Percentiles rank a stretch among this genome's conserved stretches.
phyloP scores from a whole-genome alignment of 1,140 invertebrate species.

The Asbolus verrucosus region DNA sequence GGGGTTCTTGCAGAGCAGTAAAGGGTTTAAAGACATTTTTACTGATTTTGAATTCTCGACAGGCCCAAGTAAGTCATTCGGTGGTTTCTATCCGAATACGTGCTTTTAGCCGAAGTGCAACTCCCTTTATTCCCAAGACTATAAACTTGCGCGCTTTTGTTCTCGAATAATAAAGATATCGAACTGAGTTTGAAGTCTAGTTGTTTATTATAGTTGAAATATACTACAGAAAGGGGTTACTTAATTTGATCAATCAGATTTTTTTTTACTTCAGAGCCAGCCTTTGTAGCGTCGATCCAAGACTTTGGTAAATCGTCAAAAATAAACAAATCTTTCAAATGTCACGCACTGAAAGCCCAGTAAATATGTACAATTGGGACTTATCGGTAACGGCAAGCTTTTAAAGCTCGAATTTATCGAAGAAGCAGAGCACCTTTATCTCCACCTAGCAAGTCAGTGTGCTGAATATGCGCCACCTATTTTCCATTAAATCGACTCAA shows the following conservation, averaged over 20 bases:
- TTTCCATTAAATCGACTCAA: background rate
- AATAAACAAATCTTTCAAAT: no score
- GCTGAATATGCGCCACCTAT: background rate
- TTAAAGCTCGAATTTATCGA: conserved; percentile 11
- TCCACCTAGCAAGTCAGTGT: conserved; percentile 3
- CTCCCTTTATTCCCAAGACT: conserved; percentile 34
- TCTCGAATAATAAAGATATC: conserved; percentile 31
- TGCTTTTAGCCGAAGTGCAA: conserved; percentile 20
- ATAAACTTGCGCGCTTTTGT: conserved; percentile 42
- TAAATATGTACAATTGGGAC: no score
- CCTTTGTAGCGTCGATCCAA: no score
- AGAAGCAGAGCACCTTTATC: conserved; percentile 17
- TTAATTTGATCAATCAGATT: conserved; percentile 8
- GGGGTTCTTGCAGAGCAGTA: background rate
- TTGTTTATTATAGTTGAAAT: conserved; percentile 21
- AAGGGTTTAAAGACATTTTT: conserved; percentile 21
- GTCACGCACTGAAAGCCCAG: no score
- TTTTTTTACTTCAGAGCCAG: no score
- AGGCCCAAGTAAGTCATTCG: conserved; percentile 20
- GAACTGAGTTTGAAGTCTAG: background rate
- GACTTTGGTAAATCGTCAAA: no score
- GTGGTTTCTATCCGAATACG: conserved; percentile 27
- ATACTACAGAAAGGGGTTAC: conserved; percentile 14
- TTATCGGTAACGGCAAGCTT: no score
- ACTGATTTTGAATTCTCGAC: background rate